Conservation (phyloP, 2,113 vertebrate species). For the Rhea pennata region DNA sequence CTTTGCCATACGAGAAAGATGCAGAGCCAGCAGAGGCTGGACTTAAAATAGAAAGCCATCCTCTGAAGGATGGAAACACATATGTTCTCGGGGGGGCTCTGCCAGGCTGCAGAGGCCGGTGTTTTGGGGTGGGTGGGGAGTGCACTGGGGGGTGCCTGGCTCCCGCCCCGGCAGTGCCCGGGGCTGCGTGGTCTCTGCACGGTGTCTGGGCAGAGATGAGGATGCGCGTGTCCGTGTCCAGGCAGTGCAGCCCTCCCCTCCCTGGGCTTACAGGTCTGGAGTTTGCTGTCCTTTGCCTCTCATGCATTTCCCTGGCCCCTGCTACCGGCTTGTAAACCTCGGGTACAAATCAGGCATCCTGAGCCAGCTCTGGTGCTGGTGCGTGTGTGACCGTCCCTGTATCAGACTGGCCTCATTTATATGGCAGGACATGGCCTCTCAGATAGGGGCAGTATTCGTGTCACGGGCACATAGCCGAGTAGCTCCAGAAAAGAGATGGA, state of each 20-base stretch:
- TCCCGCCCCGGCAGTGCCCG: neutral
- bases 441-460: no score
- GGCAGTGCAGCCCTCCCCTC: no score
- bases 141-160: neutral
- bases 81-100: neutral
- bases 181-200: neutral
- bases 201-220: neutral
- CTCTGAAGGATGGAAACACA: neutral
- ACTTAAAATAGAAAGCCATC: neutral
- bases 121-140: neutral
- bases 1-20: neutral
- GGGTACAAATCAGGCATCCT: no score
- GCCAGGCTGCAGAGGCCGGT: accelerated
- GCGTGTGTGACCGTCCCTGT: no score
- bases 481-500: conserved; percentile 14
- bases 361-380: no score
- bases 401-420: no score
- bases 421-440: no score
- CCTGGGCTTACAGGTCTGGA: neutral
- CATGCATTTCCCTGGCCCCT: neutral
- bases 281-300: neutral
- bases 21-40: neutral
- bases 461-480: neutral
- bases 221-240: neutral
- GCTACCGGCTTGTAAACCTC: neutral